Percentiles rank a stretch among this genome's conserved stretches.
Conservation (phyloP, 2,113 vertebrate species). For the Sisor rabdophorus region DNA sequence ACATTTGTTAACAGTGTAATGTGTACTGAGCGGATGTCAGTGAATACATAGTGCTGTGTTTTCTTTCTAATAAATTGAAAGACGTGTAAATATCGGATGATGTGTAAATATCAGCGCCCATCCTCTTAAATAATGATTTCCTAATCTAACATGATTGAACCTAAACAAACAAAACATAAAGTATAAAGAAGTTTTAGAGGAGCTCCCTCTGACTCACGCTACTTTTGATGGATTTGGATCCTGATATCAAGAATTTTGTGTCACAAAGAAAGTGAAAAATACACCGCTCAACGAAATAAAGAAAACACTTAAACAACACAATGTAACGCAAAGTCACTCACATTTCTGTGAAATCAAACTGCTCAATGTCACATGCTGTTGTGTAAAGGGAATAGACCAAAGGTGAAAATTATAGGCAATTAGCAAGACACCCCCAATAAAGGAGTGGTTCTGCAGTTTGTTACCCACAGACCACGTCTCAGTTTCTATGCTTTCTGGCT, state of each 20-base stretch:
- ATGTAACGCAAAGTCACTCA: too few relatives aligned
- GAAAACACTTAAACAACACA: too few relatives aligned
- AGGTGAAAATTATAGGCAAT: too few relatives aligned
- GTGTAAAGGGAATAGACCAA: too few relatives aligned
- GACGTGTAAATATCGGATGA: slow-evolving; percentile 35
- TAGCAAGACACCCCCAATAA: too few relatives aligned
- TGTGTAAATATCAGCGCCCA: slow-evolving; percentile 35
- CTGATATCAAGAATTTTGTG: slow-evolving; percentile 50
- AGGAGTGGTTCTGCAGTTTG: too few relatives aligned
- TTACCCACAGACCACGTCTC: too few relatives aligned
- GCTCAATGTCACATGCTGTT: too few relatives aligned
- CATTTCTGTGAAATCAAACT: too few relatives aligned
- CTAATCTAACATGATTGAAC: slow-evolving; percentile 8
- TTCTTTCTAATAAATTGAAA: slow-evolving; percentile 18
- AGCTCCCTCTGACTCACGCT: slow-evolving; percentile 53
- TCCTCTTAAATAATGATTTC: slow-evolving; percentile 16
- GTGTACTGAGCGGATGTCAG: neutral
- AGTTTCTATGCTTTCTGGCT: too few relatives aligned
- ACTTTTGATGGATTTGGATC: slow-evolving; percentile 63
- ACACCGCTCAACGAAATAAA: too few relatives aligned
- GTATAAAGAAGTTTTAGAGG: slow-evolving; percentile 44
- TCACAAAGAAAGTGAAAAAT: neutral
- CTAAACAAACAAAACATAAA: slow-evolving; percentile 46
- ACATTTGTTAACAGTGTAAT: neutral
- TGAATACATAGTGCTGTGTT: neutral